Evolutionary conservation across 2,113 vertebrate species (phyloP).

Genomic region (Salvelinus alpinus): DNA sequence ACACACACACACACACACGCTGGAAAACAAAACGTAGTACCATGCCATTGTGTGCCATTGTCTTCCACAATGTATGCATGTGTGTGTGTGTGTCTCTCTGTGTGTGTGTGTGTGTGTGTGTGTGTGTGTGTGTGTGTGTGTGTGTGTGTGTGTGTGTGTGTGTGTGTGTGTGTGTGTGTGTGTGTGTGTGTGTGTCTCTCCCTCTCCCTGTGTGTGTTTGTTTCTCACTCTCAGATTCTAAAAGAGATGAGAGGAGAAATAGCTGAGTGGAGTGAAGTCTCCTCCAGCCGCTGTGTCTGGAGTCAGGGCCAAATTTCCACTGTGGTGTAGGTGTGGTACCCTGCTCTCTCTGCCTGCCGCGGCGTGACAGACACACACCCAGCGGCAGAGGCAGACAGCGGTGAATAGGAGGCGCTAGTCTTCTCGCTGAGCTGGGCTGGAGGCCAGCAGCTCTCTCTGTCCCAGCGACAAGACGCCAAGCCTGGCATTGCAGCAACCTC

Average conservation of each 20-base stretch:
- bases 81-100: neutral
- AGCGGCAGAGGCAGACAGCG: neutral
- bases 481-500: neutral
- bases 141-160: no score
- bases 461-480: neutral
- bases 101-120: no score
- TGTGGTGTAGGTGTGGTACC: constrained; percentile 77
- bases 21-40: neutral
- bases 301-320: constrained; percentile 70
- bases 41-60: neutral
- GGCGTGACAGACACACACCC: constrained; percentile 20
- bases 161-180: no score
- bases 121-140: no score
- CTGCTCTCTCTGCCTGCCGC: constrained; percentile 25
- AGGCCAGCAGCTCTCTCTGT: constrained; percentile 8
- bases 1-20: neutral
- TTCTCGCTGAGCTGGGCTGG: neutral
- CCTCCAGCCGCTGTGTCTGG: constrained; percentile 60
- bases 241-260: neutral
- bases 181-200: no score
- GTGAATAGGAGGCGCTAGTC: neutral
- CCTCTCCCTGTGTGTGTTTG: no score
- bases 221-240: neutral
- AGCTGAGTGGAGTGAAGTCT: constrained; percentile 10
- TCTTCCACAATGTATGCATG: constrained; percentile 13